Evolutionary conservation across 2,113 vertebrate species (phyloP), one percentile per base, ranked within the genome.

Genomic region (Sigmodon hispidus): DNA sequence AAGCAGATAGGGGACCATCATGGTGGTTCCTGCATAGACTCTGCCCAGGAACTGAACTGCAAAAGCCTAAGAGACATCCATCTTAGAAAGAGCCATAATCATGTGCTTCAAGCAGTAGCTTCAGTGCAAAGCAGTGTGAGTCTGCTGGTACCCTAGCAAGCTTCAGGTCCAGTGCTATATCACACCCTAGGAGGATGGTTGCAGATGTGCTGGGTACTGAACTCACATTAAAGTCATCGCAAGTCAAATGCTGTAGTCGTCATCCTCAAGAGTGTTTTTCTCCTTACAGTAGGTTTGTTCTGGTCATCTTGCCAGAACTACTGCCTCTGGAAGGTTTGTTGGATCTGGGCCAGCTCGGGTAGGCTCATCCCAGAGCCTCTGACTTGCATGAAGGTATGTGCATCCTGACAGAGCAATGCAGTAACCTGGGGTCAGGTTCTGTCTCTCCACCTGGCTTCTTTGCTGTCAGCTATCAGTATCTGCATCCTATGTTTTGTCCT

Each of bases 1-100:
- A 72, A n/a, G 26, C 6, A 43, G 50, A 5, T 17, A 80, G 70
- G 15, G 29, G 57, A 52, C 21, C 40, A 0, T 50, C 76, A 90
- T 2, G 0, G 22, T 3, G 26, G 36, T 2, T 40, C 10, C 52
- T 22, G 0, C 0, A 17, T n/a, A 17, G 36, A 5, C 4, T 72
- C 76, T 75, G 12, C 19, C 83, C 9, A 90, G 40, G 55, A 87
- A 45, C 45, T 2, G 29, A 40, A 17, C 48, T 87, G 26, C 40
- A 43, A 86, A 77, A 22, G 26, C 70, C 19, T 52, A 48, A 89
- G 40, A 52, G 48, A 12, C 65, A 50, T 40, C 9, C 3, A 22
- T 59, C 26, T 2, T 22, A 87, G 57, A 50, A 59, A 67, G 55
- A 5, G 24, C 22, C 1, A 1, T 3, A 63, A 10, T 5, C 13